Conservation (phyloP, 2,797 vertebrate genomes). For the Pterois miles region DNA sequence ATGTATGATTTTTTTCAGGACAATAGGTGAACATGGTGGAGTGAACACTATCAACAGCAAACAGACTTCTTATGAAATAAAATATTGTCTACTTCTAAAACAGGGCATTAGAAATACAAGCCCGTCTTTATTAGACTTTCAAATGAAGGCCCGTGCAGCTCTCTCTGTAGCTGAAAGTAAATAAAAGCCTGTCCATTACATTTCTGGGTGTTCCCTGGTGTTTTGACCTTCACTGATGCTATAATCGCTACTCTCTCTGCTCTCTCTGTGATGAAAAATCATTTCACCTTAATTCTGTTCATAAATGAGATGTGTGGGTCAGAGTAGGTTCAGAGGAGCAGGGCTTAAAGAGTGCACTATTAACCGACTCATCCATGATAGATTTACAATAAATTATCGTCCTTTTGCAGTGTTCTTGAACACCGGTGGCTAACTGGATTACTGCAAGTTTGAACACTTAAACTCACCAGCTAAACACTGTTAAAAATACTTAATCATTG, state of each 20-base stretch:
- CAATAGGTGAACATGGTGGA: background rate
- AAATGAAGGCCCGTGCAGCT: background rate
- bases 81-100: too few relatives aligned
- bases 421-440: background rate
- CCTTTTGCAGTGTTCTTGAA: background rate
- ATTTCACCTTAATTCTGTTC: background rate
- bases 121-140: background rate
- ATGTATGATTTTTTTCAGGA: too few relatives aligned
- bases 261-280: constrained; percentile 11
- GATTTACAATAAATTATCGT: background rate
- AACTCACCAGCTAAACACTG: background rate
- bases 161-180: background rate
- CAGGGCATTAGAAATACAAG: background rate
- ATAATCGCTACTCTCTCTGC: background rate
- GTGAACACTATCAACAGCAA: background rate
- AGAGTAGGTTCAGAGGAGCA: constrained; percentile 7
- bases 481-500: background rate
- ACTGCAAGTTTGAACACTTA: background rate
- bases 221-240: background rate
- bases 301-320: background rate
- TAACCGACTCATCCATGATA: background rate
- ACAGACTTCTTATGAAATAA: too few relatives aligned
- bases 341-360: background rate
- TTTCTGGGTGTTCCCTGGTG: background rate
- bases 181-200: background rate